Evolutionary conservation across 2,797 vertebrate genomes (phyloP), one percentile per base, ranked within the genome.

Genomic region (Schizopygopsis malacanthus): DNA sequence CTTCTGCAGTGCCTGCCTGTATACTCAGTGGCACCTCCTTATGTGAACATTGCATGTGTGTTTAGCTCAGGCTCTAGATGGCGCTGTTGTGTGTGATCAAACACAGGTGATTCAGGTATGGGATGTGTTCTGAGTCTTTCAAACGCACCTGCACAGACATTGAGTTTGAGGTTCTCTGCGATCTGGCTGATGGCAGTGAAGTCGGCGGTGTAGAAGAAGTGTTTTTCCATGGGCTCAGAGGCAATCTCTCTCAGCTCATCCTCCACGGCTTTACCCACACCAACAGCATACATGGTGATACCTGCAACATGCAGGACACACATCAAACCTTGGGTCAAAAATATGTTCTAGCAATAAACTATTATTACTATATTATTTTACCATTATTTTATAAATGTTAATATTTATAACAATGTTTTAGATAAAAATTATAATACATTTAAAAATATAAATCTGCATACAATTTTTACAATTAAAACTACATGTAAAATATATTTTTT

Each of bases 241-340:
- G 28, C 28, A 28, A 28, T 28, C 28, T 28, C 28, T 28, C 28
- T 28, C 28, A 28, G 28, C 28, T 99, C 98, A 16, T 98, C 97
- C 87, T 99, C 98, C 80, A 99, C 97, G 0, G 98, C 98, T 92
- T 99, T 99, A 0, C 98, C 98, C 0, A 99, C 98, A 0, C 98
- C 98, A 89, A 99, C 98, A 0, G 98, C 97, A 0, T 98, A 99
- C 98, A 99, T 99, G 89, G 95, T 94, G 33, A 99, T 97, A 16
- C 97, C 98, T 99, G 89, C 0, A 2, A 0, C 76, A 87, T 56
- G 79, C 43, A 67, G 80, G 15, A 72, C 18, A 39, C 43, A 54
- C 52, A 61, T 39, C 39, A 4, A 28, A 65, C 11, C 7, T 2
- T 16, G 4, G 18, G 8, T 16, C 7, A 45, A 71, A 33, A 33